Evolutionary conservation across 2,113 vertebrate species (phyloP).

Genomic region (Peromyscus leucopus): DNA sequence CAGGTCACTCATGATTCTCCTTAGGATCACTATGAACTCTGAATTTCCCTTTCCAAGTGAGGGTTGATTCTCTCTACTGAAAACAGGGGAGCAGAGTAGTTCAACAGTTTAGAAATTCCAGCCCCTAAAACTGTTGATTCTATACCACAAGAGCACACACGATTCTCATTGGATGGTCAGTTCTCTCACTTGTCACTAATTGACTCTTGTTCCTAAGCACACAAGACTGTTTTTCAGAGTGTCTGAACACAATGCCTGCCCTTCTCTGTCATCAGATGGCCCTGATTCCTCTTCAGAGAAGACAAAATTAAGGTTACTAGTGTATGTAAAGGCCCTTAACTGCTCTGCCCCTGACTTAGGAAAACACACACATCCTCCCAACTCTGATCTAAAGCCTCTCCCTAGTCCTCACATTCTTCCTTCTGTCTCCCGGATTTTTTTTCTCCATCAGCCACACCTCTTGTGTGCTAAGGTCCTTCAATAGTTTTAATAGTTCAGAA

Average conservation of each 20-base stretch:
- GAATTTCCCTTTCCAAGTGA: neutral
- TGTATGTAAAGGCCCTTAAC: neutral
- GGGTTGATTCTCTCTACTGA: neutral
- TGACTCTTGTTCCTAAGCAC: neutral
- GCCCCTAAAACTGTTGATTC: neutral
- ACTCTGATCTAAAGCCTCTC: neutral
- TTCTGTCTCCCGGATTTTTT: neutral
- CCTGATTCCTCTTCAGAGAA: neutral
- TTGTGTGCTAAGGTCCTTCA: neutral
- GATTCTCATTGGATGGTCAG: neutral
- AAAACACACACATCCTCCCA: neutral
- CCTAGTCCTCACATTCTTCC: neutral
- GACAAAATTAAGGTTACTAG: neutral
- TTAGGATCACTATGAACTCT: neutral
- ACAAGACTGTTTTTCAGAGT: neutral
- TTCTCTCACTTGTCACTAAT: neutral
- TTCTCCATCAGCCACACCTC: neutral
- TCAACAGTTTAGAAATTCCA: neutral
- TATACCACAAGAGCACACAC: neutral
- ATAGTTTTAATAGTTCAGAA: neutral
- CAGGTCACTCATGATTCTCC: neutral
- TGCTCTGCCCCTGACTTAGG: neutral
- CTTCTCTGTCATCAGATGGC: neutral
- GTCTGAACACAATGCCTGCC: neutral
- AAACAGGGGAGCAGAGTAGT: neutral